Evolutionary conservation across 2,888 invertebrate genomes (phyloP).

Genomic region (Chesias legatella): DNA sequence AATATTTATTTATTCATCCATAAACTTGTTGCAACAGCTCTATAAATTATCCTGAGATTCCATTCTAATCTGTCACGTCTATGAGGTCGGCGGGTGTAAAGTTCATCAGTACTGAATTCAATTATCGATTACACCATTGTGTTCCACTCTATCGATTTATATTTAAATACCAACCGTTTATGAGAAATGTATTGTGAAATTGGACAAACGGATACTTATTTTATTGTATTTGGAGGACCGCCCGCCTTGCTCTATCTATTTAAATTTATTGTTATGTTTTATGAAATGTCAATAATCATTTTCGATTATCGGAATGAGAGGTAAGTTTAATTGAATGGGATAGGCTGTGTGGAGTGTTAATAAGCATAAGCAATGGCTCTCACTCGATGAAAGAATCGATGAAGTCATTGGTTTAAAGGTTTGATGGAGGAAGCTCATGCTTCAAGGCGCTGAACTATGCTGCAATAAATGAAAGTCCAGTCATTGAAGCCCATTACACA

Average conservation of each 20-base stretch:
- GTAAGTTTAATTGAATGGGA: neutral
- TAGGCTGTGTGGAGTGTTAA: no score
- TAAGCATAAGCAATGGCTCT: no score
- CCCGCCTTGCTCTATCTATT: conserved; percentile 49
- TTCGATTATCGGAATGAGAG: neutral
- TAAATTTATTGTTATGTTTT: conserved; percentile 29
- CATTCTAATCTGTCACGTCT: conserved; percentile 80
- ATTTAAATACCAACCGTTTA: conserved; percentile 79
- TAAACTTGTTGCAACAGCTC: conserved; percentile 44
- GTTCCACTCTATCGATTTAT: conserved; percentile 77
- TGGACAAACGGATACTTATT: conserved; percentile 51
- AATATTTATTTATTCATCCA: no score
- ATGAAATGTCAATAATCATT: conserved; percentile 13
- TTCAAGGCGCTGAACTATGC: no score
- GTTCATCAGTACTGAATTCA: conserved; percentile 81
- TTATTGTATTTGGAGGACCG: conserved; percentile 67
- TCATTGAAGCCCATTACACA: no score
- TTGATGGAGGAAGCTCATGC: no score
- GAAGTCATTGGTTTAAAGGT: no score
- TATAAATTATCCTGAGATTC: conserved; percentile 52
- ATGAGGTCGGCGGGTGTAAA: conserved; percentile 77
- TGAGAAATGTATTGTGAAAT: conserved; percentile 77
- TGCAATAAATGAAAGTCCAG: no score
- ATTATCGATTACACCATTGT: conserved; percentile 81
- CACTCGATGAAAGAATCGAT: no score